These are phyloP conservation scores for Rhyacophila evoluta DNA, from an alignment of 2,888 invertebrate genomes.

Conservation along the genomic window DNA sequence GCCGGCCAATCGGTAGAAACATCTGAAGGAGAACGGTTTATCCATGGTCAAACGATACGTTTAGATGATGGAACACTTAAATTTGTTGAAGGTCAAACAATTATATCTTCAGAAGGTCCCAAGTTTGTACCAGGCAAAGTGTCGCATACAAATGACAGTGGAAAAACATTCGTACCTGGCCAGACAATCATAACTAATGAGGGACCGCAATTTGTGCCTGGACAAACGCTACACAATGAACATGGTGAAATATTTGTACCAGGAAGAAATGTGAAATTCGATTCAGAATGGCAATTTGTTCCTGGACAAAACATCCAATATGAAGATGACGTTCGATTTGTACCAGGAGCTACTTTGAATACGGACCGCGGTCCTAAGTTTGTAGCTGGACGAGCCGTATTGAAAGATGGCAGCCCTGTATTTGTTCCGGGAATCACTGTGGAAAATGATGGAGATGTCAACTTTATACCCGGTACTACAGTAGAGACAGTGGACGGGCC, in stretches of 20 bases:
- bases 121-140: conserved; percentile 75
- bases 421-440: conserved; percentile 74
- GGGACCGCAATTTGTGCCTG: conserved; percentile 75
- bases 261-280: conserved; percentile 72
- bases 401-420: conserved; percentile 65
- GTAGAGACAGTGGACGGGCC: conserved; percentile 74
- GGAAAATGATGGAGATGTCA: conserved; percentile 62
- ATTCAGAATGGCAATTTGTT: conserved; percentile 74
- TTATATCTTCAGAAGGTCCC: conserved; percentile 71
- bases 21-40: conserved; percentile 69
- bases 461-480: conserved; percentile 74
- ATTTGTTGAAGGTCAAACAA: conserved; percentile 74
- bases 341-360: conserved; percentile 75
- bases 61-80: conserved; percentile 69
- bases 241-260: conserved; percentile 72
- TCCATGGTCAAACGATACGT: conserved; percentile 75
- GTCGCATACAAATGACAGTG: conserved; percentile 63
- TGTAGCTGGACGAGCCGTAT: conserved; percentile 74
- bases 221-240: conserved; percentile 71
- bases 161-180: conserved; percentile 72
- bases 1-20: conserved; percentile 78
- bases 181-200: conserved; percentile 72
- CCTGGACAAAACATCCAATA: conserved; percentile 74
- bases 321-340: conserved; percentile 70
- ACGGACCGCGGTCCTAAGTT: conserved; percentile 75